Evolutionary conservation across 2,113 vertebrate genomes (phyloP), one percentile per base, ranked within the genome.

Genomic region (Procavia capensis): DNA sequence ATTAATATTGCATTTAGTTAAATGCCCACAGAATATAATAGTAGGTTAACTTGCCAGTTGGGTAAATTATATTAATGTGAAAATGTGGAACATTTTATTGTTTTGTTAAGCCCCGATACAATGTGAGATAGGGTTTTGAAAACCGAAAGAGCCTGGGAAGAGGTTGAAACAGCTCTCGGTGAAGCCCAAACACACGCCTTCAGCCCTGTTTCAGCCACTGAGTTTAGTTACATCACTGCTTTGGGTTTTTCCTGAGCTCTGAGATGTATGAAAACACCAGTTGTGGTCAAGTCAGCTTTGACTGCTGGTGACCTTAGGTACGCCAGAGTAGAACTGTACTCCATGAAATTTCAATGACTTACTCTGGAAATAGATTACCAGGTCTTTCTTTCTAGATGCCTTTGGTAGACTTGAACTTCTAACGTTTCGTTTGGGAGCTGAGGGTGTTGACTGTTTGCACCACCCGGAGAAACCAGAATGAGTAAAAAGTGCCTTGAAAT

Each of bases 151-250:
- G 9, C 64, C 41, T 70, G 6, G 29, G 25, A 57, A 80, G 47
- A 25, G 34, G 34, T 0, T 13, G 27, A n/a, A 54, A 4, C 3
- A 47, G 34, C 57, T 5, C 0, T 3, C 25, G 10, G 9, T 29
- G 34, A 36, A 78, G 19, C 74, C 39, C 11, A 47, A 3, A 17
- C 31, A n/a, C 1, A 13, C 27, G 9, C 14, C 47, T 68, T 70
- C n/a, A 5, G 25, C 22, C 7, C 39, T 6, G 9, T 22, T 85
- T 11, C 59, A 34, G 39, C 5, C 9, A 39, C 9, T 36, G 36
- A 20, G 11, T 47, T n/a, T 4, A 25, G 47, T 27, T 29, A 20
- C 9, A n/a, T 45, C 61, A 7, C 24, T 43, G 19, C n/a, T 74
- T 14, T 50, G 27, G 54, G 10, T 24, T 81, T 43, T 89, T 5